Base-by-base conservation (phyloP, 2,797 vertebrate species). In the Sebastes melanostomus region DNA sequence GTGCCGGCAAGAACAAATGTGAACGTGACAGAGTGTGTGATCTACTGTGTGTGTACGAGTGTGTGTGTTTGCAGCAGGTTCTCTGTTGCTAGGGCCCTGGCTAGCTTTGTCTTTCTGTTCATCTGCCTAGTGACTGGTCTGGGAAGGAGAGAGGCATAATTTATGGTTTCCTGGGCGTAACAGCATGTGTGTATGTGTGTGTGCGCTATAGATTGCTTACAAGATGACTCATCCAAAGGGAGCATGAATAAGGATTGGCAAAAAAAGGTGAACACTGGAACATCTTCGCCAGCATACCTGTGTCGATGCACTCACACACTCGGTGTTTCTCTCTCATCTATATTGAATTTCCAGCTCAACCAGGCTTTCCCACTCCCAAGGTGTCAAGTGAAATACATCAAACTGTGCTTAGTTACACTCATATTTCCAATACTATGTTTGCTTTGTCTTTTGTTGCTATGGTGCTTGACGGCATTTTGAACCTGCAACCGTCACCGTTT, bases 51-150 rank as follows among this genome's bases (percentile, higher is more conserved):
- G 71, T 34, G 42, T 54, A 52, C 25, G 46, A 74, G 32, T 14
- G 78, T 61, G 75, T 66, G 79, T 76, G 77, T 63, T 20, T 58
- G 78, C 38, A 22, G 27, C 72, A 77, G 82, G 76, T 84, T 88
- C 76, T 84, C 84, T 92, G 91, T 92, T 94, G 92, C 92, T 93
- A 94, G 83, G 93, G 88, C 82, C 86, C 84, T 83, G 72, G 85
- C 75, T 83, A 86, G 86, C 84, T 87, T 83, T 67, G 88, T 91
- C 87, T 88, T 59, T 90, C 87, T 84, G 65, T 91, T 92, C 86
- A 84, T 93, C 90, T 93, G 91, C 91, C 90, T 93, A 89, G 90
- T 83, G 88, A 94, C 91, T 80, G 85, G 77, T 87, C 75, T 83
- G 84, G 79, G 90, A 84, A 82, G 83, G 74, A 88, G 70, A 78